phyloP scores from a whole-genome alignment of 2,888 invertebrate genomes.

The Incurvaria masculella region DNA sequence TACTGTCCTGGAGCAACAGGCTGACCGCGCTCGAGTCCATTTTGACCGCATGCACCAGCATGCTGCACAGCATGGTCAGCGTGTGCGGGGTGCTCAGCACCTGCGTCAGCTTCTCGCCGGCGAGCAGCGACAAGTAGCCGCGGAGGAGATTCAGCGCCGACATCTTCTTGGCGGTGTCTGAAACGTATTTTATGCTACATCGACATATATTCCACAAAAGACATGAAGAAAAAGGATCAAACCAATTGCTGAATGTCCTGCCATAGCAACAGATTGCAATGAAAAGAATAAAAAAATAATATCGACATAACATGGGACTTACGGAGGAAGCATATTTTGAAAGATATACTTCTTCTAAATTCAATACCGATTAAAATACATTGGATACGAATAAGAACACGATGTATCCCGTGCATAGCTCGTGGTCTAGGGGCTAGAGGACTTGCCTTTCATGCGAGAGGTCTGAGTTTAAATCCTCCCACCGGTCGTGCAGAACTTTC shows the following conservation, averaged over 20 bases:
- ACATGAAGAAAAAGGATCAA: too few relatives aligned
- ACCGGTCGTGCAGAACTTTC: too few relatives aligned
- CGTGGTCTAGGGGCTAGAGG: too few relatives aligned
- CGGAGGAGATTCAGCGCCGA: conserved; percentile 61
- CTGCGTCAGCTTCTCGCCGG: conserved; percentile 41
- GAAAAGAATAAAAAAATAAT: not conserved
- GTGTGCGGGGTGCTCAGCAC: conserved; percentile 24
- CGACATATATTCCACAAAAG: too few relatives aligned
- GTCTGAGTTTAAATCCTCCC: too few relatives aligned
- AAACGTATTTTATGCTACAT: conserved; percentile 10
- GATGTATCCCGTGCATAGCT: too few relatives aligned
- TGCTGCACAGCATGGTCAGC: conserved; percentile 21
- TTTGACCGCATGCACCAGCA: conserved; percentile 53
- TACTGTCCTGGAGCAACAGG: conserved; percentile 31
- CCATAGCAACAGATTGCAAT: too few relatives aligned
- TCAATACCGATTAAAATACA: not conserved
- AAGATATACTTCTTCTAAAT: not conserved
- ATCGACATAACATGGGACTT: not conserved
- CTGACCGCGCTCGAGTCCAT: conserved; percentile 55
- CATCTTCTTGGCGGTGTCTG: conserved; percentile 61
- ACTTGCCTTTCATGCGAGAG: too few relatives aligned
- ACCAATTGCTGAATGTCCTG: too few relatives aligned
- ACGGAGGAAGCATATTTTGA: not conserved
- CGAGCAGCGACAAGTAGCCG: conserved; percentile 62
- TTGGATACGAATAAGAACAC: not conserved